Evolutionary conservation across 2,888 invertebrate species (phyloP), one percentile per base, ranked within the genome.

Genomic region (Eristalis arbustorum): DNA sequence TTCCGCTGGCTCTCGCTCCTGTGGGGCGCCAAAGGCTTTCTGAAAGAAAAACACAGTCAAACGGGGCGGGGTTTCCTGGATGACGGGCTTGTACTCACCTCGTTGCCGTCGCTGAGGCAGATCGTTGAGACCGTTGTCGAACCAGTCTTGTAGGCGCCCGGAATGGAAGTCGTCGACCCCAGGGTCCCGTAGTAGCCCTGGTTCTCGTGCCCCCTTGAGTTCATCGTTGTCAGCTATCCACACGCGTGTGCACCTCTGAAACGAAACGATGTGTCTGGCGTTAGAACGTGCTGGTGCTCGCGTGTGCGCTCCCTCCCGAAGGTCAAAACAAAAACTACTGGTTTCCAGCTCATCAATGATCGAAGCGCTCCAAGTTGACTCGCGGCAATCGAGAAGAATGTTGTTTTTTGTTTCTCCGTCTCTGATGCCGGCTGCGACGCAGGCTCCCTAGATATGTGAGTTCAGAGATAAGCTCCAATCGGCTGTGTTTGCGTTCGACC

Each of bases 181-280:
- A 82, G 72, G 4, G 90, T 90, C 25, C 89, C 91, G n/a, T 88
- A 89, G 88, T 88, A 91, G 18, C 89, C 89, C 10, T 88, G 90
- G 83, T 91, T 91, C 49, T 91, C 87, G 88, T 90, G 88, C 4
- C 91, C 90, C 77, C 88, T 88, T 63, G 73, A 78, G 37, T 82
- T 83, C 67, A 81, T 25, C 28, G 10, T 59, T n/a, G n/a, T n/a
- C n/a, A n/a, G n/a, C 13, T 37, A 37, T 37, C 2, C 13, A 13
- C 37, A 37, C 37, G 37, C 49, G 49, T 49, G 49, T 18, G n/a
- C 49, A 18, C 49, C 49, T 49, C 18, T 18, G 6, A 49, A 18
- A 6, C 18, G 1, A 18, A 49, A 18, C 8, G 25, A 1, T 1
- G 25, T 31, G 31, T 5, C 6, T 49, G 37, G 6, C 18, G 18